Conservation (phyloP, 2,113 vertebrate species). For the Galeopterus variegatus region DNA sequence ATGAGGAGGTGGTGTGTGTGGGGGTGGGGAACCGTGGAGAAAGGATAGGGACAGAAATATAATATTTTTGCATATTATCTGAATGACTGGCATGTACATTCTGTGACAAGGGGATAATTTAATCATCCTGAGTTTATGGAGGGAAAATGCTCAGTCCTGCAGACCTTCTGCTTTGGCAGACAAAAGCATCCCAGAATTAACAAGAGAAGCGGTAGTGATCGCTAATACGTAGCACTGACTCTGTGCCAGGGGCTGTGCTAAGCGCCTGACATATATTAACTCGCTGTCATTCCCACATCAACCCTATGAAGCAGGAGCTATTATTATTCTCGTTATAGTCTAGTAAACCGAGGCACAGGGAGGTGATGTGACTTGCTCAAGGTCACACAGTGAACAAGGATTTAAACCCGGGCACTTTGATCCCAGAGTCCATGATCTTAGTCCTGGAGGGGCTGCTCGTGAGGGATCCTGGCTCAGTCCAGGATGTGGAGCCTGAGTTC, state of each 20-base stretch:
- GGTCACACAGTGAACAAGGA: neutral
- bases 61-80: neutral
- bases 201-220: neutral
- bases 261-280: rapidly evolving
- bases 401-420: neutral
- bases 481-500: neutral
- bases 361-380: neutral
- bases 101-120: neutral
- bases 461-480: neutral
- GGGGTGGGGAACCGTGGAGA: neutral
- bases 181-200: constrained; percentile 17
- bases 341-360: neutral
- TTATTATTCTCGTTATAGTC: neutral
- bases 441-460: neutral
- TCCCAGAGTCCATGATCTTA: neutral
- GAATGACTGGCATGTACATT: neutral
- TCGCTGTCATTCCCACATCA: neutral
- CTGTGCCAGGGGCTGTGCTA: neutral
- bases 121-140: constrained; percentile 24
- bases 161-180: constrained; percentile 34
- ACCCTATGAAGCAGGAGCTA: neutral
- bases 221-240: neutral
- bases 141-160: neutral
- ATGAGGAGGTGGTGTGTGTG: neutral
- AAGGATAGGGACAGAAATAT: neutral